phyloP scores from a whole-genome alignment of 2,888 invertebrate genomes.

The Tetragnatha montana region DNA sequence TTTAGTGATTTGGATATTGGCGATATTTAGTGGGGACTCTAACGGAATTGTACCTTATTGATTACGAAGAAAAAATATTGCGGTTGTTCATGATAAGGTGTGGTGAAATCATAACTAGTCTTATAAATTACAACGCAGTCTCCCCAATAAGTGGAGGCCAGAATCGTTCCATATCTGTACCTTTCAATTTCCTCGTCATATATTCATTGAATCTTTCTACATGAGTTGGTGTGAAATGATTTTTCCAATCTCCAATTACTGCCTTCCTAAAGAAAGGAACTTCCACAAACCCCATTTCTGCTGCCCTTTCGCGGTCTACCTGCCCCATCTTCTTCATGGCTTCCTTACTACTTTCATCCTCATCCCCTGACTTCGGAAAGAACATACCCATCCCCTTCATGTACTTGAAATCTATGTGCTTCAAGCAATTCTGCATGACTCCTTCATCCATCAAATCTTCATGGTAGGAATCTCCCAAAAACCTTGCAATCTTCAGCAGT shows the following conservation, averaged over 20 bases:
- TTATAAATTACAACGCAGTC: constrained; percentile 13
- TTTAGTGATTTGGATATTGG: no score
- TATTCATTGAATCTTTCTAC: constrained; percentile 60
- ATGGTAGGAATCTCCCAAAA: constrained; percentile 69
- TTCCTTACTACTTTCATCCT: background rate
- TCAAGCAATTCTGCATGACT: constrained; percentile 61
- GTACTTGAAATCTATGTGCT: constrained; percentile 66
- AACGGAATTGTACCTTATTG: no score
- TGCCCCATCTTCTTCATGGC: constrained; percentile 2
- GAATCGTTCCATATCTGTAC: constrained; percentile 55
- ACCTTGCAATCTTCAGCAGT: constrained; percentile 72
- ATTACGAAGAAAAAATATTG: no score
- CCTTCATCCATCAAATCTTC: constrained; percentile 49
- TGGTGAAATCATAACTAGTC: no score
- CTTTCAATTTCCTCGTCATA: constrained; percentile 47
- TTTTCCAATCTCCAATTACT: constrained; percentile 77
- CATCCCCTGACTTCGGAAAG: constrained; percentile 16
- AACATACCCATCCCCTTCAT: constrained; percentile 57
- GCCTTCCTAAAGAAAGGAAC: constrained; percentile 73
- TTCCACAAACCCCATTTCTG: constrained; percentile 8
- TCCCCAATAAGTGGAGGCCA: constrained; percentile 45
- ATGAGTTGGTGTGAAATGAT: constrained; percentile 75
- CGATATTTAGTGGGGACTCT: no score
- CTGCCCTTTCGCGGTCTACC: background rate
- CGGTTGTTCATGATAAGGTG: no score